A percentile compares a stretch with the other conserved stretches of the same genome.
Evolutionary conservation across 2,888 invertebrate genomes (phyloP).

Genomic region (Heterodera filipjevi): DNA sequence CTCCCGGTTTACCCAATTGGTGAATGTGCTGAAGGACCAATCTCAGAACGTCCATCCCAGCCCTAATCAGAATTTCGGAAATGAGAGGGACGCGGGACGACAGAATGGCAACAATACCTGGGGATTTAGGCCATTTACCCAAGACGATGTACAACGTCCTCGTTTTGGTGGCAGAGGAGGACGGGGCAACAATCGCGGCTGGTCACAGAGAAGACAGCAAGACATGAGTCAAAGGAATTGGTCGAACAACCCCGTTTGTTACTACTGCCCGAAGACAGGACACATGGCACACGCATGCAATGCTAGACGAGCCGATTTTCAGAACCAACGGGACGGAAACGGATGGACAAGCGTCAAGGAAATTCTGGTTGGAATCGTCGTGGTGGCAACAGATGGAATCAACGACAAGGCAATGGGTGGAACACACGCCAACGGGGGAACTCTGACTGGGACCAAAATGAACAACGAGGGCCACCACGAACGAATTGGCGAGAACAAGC

Average conservation of each 20-base stretch:
- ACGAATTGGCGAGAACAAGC: not conserved
- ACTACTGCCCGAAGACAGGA: not conserved
- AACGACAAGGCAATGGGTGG: too few species aligned
- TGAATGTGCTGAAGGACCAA: not conserved
- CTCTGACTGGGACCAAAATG: not conserved
- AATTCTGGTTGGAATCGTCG: too few species aligned
- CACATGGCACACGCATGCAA: not conserved
- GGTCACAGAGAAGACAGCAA: not conserved
- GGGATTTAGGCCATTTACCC: not conserved
- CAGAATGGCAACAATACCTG: not conserved
- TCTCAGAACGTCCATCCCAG: not conserved
- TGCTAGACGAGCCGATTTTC: not conserved
- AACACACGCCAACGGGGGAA: too few species aligned
- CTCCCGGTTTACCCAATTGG: not conserved
- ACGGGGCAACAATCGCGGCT: not conserved
- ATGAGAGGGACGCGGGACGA: not conserved
- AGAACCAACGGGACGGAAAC: not conserved
- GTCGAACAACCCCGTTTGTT: not conserved
- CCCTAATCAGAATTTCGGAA: not conserved
- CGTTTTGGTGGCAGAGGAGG: not conserved
- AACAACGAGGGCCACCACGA: not conserved
- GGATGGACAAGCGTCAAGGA: too few species aligned
- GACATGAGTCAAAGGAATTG: constrained; percentile 2
- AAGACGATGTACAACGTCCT: not conserved
- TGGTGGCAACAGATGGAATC: too few species aligned